Evolutionary conservation across 2,797 vertebrate genomes (phyloP), one percentile per base, ranked within the genome.

Genomic region (Ispidina picta): DNA sequence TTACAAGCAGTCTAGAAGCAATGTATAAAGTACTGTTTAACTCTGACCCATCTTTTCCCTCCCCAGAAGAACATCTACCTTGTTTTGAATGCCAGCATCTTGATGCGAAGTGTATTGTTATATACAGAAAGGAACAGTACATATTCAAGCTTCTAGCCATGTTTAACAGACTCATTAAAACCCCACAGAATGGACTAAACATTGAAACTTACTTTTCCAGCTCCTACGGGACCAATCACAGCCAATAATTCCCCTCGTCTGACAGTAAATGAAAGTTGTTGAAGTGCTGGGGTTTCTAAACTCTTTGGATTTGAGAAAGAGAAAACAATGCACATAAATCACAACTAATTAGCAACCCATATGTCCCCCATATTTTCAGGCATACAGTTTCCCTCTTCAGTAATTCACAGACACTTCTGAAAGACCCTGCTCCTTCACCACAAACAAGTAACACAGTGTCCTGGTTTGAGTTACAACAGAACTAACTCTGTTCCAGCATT

Each of bases 171-270:
- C 8, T 62, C 69, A 41, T 17, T n/a, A 78, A 79, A 69, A 5
- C 8, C 12, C 43, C 5, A 22, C 0, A 9, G 51, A 71, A 84
- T 2, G 3, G 5, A 28, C 6, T 3, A 68, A 83, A 55, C 18
- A 18, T 62, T 7, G 46, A 52, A 33, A 92, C 97, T 97, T 91
- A 98, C 98, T 97, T 99, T 99, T 97, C 99, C 99, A 82, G 99
- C 98, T 72, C 99, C 99, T 72, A 99, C 99, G 14, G 99, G 98
- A 92, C 99, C 99, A 70, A 99, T 98, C 83, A 99, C 98, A 89
- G 98, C 98, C 86, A 99, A 12, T 33, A 99, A 96, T 91, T 99
- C 98, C 55, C 98, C 98, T 3, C 96, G 97, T 92, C 97, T 98
- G 92, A 98, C 98, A 55, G 98, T 97, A 70, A 99, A 98, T 2